phyloP scores from a whole-genome alignment of 1,140 invertebrate genomes.

The Gonatopus flavifemur region DNA sequence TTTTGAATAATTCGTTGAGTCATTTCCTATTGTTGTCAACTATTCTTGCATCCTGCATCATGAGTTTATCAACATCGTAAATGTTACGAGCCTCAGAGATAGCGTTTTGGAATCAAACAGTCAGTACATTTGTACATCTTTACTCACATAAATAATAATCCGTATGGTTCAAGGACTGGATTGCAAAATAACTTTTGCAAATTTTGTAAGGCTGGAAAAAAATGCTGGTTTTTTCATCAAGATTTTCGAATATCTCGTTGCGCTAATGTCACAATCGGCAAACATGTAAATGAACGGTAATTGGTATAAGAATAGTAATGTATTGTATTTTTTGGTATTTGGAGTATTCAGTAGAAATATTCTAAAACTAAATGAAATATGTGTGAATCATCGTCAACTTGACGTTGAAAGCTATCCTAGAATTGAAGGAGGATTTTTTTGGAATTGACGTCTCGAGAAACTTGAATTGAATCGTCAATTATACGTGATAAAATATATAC shows the following conservation, averaged over 20 bases:
- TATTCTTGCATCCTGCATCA: background rate
- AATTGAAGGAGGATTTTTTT: background rate
- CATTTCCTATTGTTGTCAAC: background rate
- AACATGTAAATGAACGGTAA: too few species aligned
- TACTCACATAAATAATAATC: slow-evolving; percentile 52
- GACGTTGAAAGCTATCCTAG: background rate
- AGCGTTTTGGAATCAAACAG: too few species aligned
- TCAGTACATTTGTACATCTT: slow-evolving; percentile 11
- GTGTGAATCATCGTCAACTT: too few species aligned
- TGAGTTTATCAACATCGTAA: background rate
- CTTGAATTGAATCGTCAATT: background rate
- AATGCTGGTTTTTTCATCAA: background rate
- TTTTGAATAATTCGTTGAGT: background rate
- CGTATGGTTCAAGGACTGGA: slow-evolving; percentile 34
- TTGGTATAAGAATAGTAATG: background rate
- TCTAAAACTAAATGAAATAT: too few species aligned
- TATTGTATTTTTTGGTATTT: background rate
- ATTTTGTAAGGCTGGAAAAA: slow-evolving; percentile 49
- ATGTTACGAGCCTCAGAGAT: background rate
- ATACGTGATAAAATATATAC: background rate
- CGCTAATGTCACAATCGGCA: background rate
- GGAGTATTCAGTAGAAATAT: background rate
- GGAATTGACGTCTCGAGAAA: background rate
- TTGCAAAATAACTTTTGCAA: slow-evolving; percentile 38
- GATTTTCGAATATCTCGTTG: background rate